Percentiles rank a stretch among this genome's conserved stretches.
phyloP scores from a whole-genome alignment of 2,888 invertebrate genomes.

The Ectemnius cavifrons region DNA sequence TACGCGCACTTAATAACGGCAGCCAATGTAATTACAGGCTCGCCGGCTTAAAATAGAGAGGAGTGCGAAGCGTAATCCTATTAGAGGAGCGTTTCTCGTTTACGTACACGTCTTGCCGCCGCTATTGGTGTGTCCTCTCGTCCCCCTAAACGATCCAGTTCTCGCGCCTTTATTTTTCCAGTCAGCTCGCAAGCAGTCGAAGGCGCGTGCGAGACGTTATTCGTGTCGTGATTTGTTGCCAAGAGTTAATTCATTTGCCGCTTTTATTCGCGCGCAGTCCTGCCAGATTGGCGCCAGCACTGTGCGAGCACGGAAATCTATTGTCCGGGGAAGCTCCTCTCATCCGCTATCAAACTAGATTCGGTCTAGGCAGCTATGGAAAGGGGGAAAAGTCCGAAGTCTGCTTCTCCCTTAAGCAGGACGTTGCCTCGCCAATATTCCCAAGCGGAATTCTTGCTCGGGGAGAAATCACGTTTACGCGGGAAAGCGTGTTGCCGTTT shows the following conservation, averaged over 20 bases:
- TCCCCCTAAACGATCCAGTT: neutral
- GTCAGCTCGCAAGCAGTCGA: neutral
- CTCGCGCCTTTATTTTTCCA: neutral
- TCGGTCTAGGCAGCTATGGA: too few relatives aligned
- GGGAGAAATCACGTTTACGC: slow-evolving; percentile 50
- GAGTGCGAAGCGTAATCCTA: neutral
- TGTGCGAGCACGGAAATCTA: slow-evolving; percentile 42
- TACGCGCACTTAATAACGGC: neutral
- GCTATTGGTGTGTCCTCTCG: neutral
- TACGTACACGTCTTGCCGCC: slow-evolving; percentile 44
- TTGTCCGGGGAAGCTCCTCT: slow-evolving; percentile 29
- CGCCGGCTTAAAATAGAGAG: neutral
- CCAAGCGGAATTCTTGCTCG: slow-evolving; percentile 10
- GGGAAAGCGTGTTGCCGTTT: slow-evolving; percentile 50
- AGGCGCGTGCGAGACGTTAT: slow-evolving; percentile 30
- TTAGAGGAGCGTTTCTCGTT: slow-evolving; percentile 6
- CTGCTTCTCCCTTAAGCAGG: slow-evolving; percentile 32
- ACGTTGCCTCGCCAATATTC: slow-evolving; percentile 47
- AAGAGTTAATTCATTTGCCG: slow-evolving; percentile 66
- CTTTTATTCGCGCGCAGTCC: slow-evolving; percentile 35
- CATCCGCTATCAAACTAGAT: slow-evolving; percentile 24
- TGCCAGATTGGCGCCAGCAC: slow-evolving; percentile 49
- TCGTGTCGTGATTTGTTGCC: slow-evolving; percentile 61
- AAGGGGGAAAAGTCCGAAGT: slow-evolving; percentile 12
- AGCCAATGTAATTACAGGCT: slow-evolving; percentile 3